Base-by-base conservation (phyloP, 2,888 invertebrate genomes). In the Nomada flava region DNA sequence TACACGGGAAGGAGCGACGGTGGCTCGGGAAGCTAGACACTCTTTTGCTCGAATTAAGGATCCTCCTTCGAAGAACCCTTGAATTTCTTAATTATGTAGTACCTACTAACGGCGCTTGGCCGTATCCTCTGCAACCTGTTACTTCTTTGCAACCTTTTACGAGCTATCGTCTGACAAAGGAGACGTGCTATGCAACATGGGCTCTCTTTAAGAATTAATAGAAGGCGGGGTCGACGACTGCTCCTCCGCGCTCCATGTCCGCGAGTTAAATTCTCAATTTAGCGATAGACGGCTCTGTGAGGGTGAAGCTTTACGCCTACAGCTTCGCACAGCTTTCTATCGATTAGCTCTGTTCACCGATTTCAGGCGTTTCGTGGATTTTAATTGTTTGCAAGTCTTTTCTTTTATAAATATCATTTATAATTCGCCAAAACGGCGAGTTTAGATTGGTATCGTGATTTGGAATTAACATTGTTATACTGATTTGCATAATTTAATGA, bases 71-170 rank as follows among this genome's bases (percentile, higher is more conserved):
- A 26, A 71, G 79, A 53, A 57, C 81, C 77, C 78, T 84, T 67
- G 79, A 82, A 64, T 73, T 81, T 79, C 72, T 80, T 84, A 79
- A 86, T 87, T 84, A 86, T 81, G 74, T 79, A 74, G 55, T 47
- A 53, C 26, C 26, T 2, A 26, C 18, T 36, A 64, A 71, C 76
- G 76, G 67, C 29, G 63, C 59, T 60, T 20, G 70, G 55, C 62
- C 62, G 70, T 69, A 77, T 74, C 79, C 84, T 78, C 76, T 78
- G 81, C 84, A 82, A 87, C 82, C 80, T 83, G 84, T 83, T 83
- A 86, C 79, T 72, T 77, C 80, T 68, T 42, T 77, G 81, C 78
- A 80, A 79, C 73, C 83, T 79, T 83, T 71, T 79, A 74, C 52
- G 59, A 67, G 70, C 63, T 68, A 79, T 83, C 68, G 71, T 76